These are phyloP conservation scores for Mythimna impura DNA, from an alignment of 2,888 invertebrate species.

Conservation along the genomic window DNA sequence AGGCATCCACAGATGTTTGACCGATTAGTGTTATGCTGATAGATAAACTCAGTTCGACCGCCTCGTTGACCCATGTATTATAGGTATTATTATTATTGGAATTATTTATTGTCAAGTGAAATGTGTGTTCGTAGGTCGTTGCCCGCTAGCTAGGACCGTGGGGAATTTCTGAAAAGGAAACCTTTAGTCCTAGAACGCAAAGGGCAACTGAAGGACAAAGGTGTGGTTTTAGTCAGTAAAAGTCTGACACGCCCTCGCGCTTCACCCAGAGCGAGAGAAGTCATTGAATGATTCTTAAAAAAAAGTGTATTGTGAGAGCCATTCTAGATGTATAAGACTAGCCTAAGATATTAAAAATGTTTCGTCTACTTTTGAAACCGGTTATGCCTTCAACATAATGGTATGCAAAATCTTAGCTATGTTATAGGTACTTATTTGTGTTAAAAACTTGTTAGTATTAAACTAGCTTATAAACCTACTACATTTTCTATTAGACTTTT, in stretches of 20 bases:
- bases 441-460: not conserved
- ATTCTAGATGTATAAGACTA: too few species aligned
- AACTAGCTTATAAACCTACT: not conserved
- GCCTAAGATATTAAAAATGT: not conserved
- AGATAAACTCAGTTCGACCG: not conserved
- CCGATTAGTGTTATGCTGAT: constrained; percentile 14
- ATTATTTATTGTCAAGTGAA: not conserved
- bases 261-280: too few species aligned
- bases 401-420: not conserved
- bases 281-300: too few species aligned
- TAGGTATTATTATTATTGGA: not conserved
- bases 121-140: too few species aligned
- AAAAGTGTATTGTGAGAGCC: too few species aligned
- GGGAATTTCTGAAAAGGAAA: too few species aligned
- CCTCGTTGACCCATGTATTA: not conserved
- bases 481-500: not conserved
- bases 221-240: too few species aligned
- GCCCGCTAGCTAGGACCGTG: too few species aligned
- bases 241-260: too few species aligned
- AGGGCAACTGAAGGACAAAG: too few species aligned
- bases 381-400: not conserved
- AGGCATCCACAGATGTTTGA: constrained; percentile 20
- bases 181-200: too few species aligned
- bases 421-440: not conserved
- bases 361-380: not conserved